A percentile compares a stretch with the other conserved stretches of the same genome.
These are phyloP conservation scores for Paramormyrops hopkinsi DNA, from an alignment of 2,797 vertebrate species.

Conservation along the genomic window DNA sequence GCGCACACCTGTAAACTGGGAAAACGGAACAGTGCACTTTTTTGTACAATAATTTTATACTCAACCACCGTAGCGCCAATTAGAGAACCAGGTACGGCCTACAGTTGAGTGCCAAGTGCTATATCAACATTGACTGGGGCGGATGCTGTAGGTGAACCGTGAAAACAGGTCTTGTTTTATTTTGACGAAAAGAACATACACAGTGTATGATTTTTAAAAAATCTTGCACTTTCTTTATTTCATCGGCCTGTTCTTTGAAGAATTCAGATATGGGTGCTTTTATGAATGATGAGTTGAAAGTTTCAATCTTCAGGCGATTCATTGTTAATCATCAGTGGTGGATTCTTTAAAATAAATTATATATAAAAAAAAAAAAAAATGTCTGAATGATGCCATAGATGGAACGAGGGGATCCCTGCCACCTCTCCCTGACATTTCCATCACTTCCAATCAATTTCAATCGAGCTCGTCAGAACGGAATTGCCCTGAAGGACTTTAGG, in stretches of 20 bases:
- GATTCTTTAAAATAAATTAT: conserved; percentile 14
- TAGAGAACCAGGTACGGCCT: conserved; percentile 70
- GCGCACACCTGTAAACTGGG: conserved; percentile 94
- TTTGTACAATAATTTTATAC: conserved; percentile 87
- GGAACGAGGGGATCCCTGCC: not conserved
- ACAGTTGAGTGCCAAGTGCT: conserved; percentile 80
- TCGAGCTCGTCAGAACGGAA: conserved; percentile 47
- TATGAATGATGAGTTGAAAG: conserved; percentile 44
- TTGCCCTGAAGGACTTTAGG: conserved; percentile 44
- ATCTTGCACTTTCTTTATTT: conserved; percentile 30
- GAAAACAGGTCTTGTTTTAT: conserved; percentile 65
- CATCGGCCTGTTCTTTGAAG: conserved; percentile 50
- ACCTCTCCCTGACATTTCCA: not conserved
- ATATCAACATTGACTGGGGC: conserved; percentile 70
- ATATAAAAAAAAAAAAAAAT: conserved; percentile 36
- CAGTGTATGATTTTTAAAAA: conserved; percentile 59
- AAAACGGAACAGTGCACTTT: conserved; percentile 98
- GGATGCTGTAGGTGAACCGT: conserved; percentile 67
- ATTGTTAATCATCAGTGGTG: conserved; percentile 77
- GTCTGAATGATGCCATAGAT: conserved; percentile 29
- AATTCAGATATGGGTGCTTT: conserved; percentile 65
- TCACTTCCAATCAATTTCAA: conserved; percentile 22
- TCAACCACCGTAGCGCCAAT: conserved; percentile 79
- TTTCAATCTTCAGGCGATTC: conserved; percentile 67
- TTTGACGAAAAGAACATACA: conserved; percentile 74